Evolutionary conservation across 2,113 vertebrate species (phyloP).

Genomic region (Periophthalmus modestus): DNA sequence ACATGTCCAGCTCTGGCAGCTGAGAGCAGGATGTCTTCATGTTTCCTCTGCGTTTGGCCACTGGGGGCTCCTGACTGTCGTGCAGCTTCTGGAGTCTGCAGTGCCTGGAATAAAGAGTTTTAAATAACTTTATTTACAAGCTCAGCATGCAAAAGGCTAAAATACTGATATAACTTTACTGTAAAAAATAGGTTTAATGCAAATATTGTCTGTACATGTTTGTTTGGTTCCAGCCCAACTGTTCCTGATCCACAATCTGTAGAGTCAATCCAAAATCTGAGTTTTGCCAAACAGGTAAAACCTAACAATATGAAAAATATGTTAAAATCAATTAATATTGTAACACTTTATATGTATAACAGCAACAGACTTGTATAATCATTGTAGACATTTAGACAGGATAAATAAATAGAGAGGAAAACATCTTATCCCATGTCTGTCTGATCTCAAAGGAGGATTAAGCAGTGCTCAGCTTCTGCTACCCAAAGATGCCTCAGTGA

Average conservation of each 20-base stretch:
- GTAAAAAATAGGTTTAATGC: not conserved
- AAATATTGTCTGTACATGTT: conserved; percentile 78
- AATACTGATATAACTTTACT: not conserved
- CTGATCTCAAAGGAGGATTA: conserved; percentile 1
- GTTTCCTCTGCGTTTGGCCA: conserved; percentile 78
- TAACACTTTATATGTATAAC: not conserved
- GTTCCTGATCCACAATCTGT: conserved; percentile 80
- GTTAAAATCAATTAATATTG: too few relatives aligned
- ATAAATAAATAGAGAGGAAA: too few relatives aligned
- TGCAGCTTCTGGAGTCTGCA: conserved; percentile 82
- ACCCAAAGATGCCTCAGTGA: not conserved
- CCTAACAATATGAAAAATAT: conserved; percentile 68
- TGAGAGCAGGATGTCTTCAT: conserved; percentile 78
- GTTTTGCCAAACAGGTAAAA: conserved; percentile 84
- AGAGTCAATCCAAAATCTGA: conserved; percentile 79
- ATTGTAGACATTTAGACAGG: not conserved
- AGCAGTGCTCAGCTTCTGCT: not conserved
- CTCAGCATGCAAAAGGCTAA: not conserved
- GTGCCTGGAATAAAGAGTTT: conserved; percentile 74
- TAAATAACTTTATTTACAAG: not conserved
- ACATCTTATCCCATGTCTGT: too few relatives aligned
- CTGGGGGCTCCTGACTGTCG: conserved; percentile 73
- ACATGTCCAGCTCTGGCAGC: conserved; percentile 87
- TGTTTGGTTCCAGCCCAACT: conserved; percentile 83
- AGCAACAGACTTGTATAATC: not conserved